Evolutionary conservation across 1,140 invertebrate genomes (phyloP), one percentile per base, ranked within the genome.

Genomic region (Tetraneura akinire): DNA sequence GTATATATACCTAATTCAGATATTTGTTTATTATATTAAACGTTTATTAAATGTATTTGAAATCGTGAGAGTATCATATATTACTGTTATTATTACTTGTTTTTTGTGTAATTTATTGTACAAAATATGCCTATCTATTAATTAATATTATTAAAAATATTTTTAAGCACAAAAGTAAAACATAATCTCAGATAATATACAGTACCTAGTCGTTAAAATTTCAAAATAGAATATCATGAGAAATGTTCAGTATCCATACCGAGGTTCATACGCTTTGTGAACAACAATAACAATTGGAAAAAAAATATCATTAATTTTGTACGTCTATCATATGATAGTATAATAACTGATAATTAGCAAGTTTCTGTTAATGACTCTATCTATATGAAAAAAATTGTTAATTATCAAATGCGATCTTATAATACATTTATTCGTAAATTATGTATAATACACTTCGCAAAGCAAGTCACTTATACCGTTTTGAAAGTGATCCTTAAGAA

Each of bases 401-500:
- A 37, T 37, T 64, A 37, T 64, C 32, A 37, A 0, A 6, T 62
- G 57, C 26, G 16, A 16, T 1, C 1, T 32, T 37, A 37, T 21
- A 37, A 64, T 64, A 37, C n/a, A 64, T 21, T 14, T 47, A 68
- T 18, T 68, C 6, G 13, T 6, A 68, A 68, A 68, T 47, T 47
- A 26, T 68, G 8, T 37, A 37, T 37, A 4, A 37, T 37, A 37
- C 8, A 18, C 21, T 21, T 68, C 6, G 21, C 21, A 42, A 47
- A 47, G n/a, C n/a, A n/a, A n/a, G 47, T 68, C 21, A 5, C 37
- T 68, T 68, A 37, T 37, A 68, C 6, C n/a, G 66, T 68, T 68
- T 68, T 68, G 66, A 73, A 73, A 53, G 70, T 45, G 5, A 73
- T 73, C 18, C 18, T 18, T 26, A 23, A 73, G 49, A 73, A 14